These are phyloP conservation scores for Luidia sarsii DNA, from an alignment of 53 echinoderm and acorn worm species.

Conservation along the genomic window DNA sequence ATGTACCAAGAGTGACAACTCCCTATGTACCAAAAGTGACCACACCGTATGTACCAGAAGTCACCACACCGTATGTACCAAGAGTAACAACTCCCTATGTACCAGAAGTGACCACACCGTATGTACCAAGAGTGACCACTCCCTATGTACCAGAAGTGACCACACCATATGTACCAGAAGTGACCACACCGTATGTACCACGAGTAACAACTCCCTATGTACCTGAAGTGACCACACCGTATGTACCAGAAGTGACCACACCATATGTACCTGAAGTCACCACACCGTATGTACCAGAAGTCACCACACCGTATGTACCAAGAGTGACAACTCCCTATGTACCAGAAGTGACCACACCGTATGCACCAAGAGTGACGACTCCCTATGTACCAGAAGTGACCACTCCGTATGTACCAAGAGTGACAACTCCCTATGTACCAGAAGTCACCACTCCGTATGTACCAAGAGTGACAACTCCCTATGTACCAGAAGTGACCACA, in stretches of 20 bases:
- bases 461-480: neutral
- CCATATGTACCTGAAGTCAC: too few relatives aligned
- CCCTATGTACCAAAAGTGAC: too few relatives aligned
- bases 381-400: neutral
- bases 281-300: neutral
- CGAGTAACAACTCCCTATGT: neutral
- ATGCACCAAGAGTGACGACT: neutral
- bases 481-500: constrained; percentile 1
- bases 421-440: constrained; percentile 5
- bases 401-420: too few relatives aligned
- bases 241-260: neutral
- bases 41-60: neutral
- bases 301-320: neutral
- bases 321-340: neutral
- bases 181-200: neutral
- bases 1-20: constrained; percentile 1
- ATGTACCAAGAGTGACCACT: neutral
- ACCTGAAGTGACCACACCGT: neutral
- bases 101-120: neutral
- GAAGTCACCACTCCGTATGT: neutral
- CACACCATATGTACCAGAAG: constrained; percentile 8
- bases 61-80: constrained; percentile 1
- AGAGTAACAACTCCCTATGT: neutral
- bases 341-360: neutral
- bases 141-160: constrained; percentile 1